These are phyloP conservation scores for Agapostemon virescens DNA, from an alignment of 2,888 invertebrate species.

Conservation along the genomic window DNA sequence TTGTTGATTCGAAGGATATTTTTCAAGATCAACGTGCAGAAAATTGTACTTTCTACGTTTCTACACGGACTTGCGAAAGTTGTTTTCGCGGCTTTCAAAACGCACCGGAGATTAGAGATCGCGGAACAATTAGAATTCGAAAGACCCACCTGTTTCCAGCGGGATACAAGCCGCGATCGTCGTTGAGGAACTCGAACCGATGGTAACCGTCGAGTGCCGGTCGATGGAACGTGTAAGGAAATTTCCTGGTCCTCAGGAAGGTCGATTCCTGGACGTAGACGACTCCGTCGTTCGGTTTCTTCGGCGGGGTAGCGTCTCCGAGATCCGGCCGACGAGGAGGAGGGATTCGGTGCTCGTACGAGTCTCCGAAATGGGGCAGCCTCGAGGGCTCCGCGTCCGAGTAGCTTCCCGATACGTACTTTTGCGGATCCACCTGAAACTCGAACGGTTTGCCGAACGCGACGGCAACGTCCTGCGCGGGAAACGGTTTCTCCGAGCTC, in stretches of 20 bases:
- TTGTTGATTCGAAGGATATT: background rate
- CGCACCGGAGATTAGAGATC: background rate
- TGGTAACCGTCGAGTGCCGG: conserved; percentile 54
- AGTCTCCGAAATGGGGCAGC: conserved; percentile 18
- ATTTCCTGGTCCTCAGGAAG: conserved; percentile 67
- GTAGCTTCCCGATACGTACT: background rate
- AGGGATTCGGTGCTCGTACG: conserved; percentile 29
- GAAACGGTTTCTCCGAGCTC: conserved; percentile 44
- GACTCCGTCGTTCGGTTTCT: conserved; percentile 41
- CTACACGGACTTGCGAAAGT: background rate
- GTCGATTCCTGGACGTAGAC: conserved; percentile 58
- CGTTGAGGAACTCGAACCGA: conserved; percentile 35
- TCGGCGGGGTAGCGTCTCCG: conserved; percentile 20
- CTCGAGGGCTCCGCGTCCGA: background rate
- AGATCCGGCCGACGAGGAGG: conserved; percentile 28
- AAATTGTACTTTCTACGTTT: conserved; percentile 9
- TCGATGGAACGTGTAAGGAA: conserved; percentile 72
- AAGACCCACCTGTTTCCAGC: conserved; percentile 41
- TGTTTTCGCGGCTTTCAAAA: background rate
- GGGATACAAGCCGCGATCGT: conserved; percentile 36
- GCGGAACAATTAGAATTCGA: background rate
- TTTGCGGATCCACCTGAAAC: conserved; percentile 33
- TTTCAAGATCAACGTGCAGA: conserved; percentile 6
- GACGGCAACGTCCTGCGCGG: conserved; percentile 3
- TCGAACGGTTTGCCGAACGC: conserved; percentile 59